Base-by-base conservation (phyloP, 2,888 invertebrate species). In the Ectemnius lituratus region DNA sequence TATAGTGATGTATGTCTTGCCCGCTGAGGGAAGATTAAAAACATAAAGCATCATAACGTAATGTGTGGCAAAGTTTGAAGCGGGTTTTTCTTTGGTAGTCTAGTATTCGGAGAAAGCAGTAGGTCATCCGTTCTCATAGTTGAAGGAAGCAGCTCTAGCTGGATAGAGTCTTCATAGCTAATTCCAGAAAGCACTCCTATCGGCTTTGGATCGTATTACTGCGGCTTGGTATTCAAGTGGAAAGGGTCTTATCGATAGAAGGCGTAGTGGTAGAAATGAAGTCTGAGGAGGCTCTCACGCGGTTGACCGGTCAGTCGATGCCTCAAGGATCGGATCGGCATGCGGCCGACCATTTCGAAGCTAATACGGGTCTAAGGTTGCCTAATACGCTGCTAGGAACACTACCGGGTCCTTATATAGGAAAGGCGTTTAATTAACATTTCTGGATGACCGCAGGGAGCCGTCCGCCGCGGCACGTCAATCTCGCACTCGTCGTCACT, bases 361-460 rank as follows among this genome's bases (percentile, higher is more conserved):
- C 65, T 75, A 65, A 78, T 62, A 67, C 72, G 67, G 58, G 61
- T 67, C 67, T 63, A 70, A 67, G 69, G 57, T 61, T 45, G 62
- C 58, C 73, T 79, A 82, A 75, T 70, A 63, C 76, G 58, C 63
- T 58, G 18, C 58, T 52, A 49, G 49, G 75, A 65, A 70, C 58
- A 73, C 58, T 45, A 70, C 20, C 52, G 73, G 20, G 13, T 67
- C 83, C 82, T 79, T 83, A 77, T 79, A 79, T 81, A 76, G 81
- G 45, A 67, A 77, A 77, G 75, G 69, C 81, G 79, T 81, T 82
- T 83, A 83, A 83, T 83, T 83, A 83, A 83, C 83, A 84, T 83
- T 83, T 83, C 81, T 77, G 81, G 81, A 84, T 81, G 81, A 83
- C 81, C 76, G 63, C 79, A 58, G 82, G 80, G 73, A 70, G 70